Evolutionary conservation across 2,113 vertebrate species (phyloP).

Genomic region (Balaeniceps rex): DNA sequence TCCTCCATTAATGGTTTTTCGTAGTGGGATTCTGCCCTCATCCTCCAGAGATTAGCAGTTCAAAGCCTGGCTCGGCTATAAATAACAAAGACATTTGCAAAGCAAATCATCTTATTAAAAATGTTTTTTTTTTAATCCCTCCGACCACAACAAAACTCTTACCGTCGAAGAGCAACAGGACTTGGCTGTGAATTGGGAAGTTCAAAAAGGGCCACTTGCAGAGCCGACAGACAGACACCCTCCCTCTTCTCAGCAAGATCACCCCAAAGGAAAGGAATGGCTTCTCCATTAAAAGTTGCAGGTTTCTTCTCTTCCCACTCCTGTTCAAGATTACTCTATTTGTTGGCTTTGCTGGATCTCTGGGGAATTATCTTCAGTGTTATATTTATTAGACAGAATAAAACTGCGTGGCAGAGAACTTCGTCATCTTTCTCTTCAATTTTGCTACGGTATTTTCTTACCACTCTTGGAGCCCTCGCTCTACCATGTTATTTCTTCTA

Average conservation of each 20-base stretch:
- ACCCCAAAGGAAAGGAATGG: conserved; percentile 61
- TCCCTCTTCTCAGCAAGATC: conserved; percentile 56
- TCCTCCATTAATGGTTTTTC: conserved; percentile 50
- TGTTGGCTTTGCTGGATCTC: conserved; percentile 19
- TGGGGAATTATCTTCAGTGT: conserved; percentile 24
- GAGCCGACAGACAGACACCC: conserved; percentile 48
- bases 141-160: conserved; percentile 57
- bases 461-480: not conserved
- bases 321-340: conserved; percentile 29
- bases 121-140: conserved; percentile 27
- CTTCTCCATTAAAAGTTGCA: conserved; percentile 64
- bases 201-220: conserved; percentile 60
- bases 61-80: conserved; percentile 37
- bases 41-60: conserved; percentile 42
- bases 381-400: conserved; percentile 50
- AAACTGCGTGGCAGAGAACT: conserved; percentile 16
- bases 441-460: not conserved
- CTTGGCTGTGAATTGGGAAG: conserved; percentile 46
- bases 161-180: conserved; percentile 34
- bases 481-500: not conserved
- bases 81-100: conserved; percentile 64
- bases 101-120: conserved; percentile 64
- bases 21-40: conserved; percentile 59
- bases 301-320: conserved; percentile 54
- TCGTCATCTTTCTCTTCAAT: conserved; percentile 1